phyloP scores from a whole-genome alignment of 2,888 invertebrate genomes.

The Gibbula magus region DNA sequence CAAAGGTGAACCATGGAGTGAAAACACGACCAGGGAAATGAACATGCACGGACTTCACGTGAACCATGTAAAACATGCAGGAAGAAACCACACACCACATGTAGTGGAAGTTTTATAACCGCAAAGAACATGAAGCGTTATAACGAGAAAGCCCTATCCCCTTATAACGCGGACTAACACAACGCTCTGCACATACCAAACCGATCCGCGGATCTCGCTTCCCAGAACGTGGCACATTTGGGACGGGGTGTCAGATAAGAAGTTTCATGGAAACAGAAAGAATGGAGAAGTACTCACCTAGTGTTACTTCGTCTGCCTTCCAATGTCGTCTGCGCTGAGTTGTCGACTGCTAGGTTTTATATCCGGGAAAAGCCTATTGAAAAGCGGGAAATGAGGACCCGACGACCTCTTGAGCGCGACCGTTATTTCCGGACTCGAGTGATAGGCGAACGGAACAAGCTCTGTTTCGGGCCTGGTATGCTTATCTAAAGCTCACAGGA shows the following conservation, averaged over 20 bases:
- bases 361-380: slow-evolving; percentile 28
- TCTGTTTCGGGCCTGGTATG: slow-evolving; percentile 15
- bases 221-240: not conserved
- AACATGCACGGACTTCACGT: too few relatives aligned
- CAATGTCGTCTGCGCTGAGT: not conserved
- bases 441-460: slow-evolving; percentile 19
- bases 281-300: not conserved
- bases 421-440: slow-evolving; percentile 25
- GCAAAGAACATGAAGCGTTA: not conserved
- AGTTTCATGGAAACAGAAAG: not conserved
- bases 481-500: slow-evolving; percentile 19
- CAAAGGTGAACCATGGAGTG: not conserved
- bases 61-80: too few relatives aligned
- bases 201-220: not conserved
- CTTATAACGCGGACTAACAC: not conserved
- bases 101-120: too few relatives aligned
- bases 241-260: not conserved
- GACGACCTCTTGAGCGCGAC: slow-evolving; percentile 23
- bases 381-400: slow-evolving; percentile 24
- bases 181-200: not conserved
- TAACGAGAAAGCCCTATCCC: not conserved
- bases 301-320: not conserved
- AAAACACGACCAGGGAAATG: not conserved
- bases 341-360: slow-evolving; percentile 1
- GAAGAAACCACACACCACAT: too few relatives aligned